Percentiles rank a stretch among this genome's conserved stretches.
These are phyloP conservation scores for Poeciliopsis occidentalis DNA, from an alignment of 2,113 vertebrate genomes.

Conservation along the genomic window DNA sequence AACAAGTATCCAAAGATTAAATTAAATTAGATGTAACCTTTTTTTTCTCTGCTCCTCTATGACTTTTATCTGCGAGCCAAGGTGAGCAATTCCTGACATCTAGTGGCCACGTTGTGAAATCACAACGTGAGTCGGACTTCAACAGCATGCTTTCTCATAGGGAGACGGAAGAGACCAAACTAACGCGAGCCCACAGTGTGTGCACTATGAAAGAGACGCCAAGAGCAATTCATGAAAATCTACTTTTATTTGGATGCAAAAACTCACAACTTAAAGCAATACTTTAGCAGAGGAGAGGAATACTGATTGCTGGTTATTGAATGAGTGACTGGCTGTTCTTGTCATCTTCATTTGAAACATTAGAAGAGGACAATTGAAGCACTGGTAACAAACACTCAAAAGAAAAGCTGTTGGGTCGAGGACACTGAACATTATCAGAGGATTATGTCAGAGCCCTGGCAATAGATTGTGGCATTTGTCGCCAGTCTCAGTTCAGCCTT, in stretches of 20 bases:
- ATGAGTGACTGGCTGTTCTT: constrained; percentile 48
- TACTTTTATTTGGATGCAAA: constrained; percentile 82
- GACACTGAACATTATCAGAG: constrained; percentile 60
- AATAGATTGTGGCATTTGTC: constrained; percentile 27
- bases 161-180: not conserved
- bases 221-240: constrained; percentile 73
- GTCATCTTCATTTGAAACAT: constrained; percentile 49
- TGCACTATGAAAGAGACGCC: constrained; percentile 6
- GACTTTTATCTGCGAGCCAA: not conserved
- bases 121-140: constrained; percentile 8
- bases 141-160: not conserved
- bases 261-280: constrained; percentile 78
- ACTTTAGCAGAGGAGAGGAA: constrained; percentile 74
- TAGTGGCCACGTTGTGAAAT: constrained; percentile 30
- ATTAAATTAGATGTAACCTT: constrained; percentile 9
- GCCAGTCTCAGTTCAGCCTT: constrained; percentile 11
- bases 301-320: constrained; percentile 76
- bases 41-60: constrained; percentile 33
- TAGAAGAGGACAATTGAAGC: constrained; percentile 52
- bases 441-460: constrained; percentile 27
- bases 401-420: constrained; percentile 50
- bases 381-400: constrained; percentile 57
- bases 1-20: not conserved
- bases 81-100: constrained; percentile 42
- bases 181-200: not conserved